Evolutionary conservation across 2,113 vertebrate species (phyloP).

Genomic region (Perca flavescens): DNA sequence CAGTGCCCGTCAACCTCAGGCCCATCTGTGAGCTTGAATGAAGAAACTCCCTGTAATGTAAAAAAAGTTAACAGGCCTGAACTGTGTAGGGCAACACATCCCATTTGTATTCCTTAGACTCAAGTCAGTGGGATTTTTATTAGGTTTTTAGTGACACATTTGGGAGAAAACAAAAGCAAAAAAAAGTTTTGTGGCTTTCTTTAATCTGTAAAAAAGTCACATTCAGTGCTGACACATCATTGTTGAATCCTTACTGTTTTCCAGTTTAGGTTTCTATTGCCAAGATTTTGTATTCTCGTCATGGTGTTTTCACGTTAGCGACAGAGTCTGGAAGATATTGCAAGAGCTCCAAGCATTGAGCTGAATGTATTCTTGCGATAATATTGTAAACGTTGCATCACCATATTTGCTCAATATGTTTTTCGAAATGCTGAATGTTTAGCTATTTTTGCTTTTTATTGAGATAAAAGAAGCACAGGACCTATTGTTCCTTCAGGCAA

Average conservation of each 20-base stretch:
- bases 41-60: conserved; percentile 21
- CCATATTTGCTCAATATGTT: neutral
- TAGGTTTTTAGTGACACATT: neutral
- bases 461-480: neutral
- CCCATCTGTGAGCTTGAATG: conserved; percentile 24
- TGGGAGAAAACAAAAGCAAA: neutral
- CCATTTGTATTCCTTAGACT: neutral
- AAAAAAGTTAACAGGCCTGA: conserved; percentile 7
- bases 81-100: neutral
- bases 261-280: neutral
- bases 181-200: neutral
- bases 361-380: conserved; percentile 13
- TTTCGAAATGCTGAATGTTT: conserved; percentile 15
- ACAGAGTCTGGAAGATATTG: neutral
- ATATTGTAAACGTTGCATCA: conserved; percentile 28
- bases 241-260: neutral
- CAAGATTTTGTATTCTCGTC: neutral
- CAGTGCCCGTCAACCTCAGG: conserved; percentile 29
- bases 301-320: neutral
- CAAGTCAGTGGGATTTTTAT: neutral
- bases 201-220: neutral
- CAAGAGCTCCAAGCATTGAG: conserved; percentile 7
- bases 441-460: neutral
- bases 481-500: neutral
- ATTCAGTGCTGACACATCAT: neutral